phyloP scores from a whole-genome alignment of 2,113 vertebrate genomes.

The Planiliza haematocheilus region DNA sequence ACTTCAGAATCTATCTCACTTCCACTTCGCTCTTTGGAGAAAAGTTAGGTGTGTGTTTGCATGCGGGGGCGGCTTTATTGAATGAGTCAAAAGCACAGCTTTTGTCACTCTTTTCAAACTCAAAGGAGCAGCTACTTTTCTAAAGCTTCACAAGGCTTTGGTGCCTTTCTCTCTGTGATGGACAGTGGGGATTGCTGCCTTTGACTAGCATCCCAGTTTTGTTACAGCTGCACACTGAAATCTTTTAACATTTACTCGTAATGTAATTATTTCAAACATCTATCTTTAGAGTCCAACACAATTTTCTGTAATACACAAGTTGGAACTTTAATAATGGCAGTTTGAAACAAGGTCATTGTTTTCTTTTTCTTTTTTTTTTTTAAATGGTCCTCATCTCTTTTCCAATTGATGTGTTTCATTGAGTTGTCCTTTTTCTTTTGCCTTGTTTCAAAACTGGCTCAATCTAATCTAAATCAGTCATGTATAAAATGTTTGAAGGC shows the following conservation, averaged over 20 bases:
- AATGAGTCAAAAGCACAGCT: constrained; percentile 15
- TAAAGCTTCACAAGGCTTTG: constrained; percentile 34
- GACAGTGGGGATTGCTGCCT: neutral
- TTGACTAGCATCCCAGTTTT: constrained; percentile 23
- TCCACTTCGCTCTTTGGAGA: constrained; percentile 9
- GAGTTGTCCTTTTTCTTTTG: neutral
- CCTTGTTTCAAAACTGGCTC: neutral
- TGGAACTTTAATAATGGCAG: constrained; percentile 24
- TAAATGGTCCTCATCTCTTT: constrained; percentile 7
- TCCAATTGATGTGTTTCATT: constrained; percentile 17
- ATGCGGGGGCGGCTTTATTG: neutral
- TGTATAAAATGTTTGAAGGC: neutral
- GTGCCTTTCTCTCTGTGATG: constrained; percentile 10
- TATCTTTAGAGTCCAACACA: constrained; percentile 7
- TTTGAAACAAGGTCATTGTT: constrained; percentile 22
- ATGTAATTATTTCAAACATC: constrained; percentile 3
- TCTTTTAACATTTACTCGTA: neutral
- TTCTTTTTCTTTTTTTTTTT: neutral
- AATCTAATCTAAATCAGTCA: neutral
- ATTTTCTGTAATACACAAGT: constrained; percentile 3
- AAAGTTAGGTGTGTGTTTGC: neutral
- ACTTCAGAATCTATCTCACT: neutral
- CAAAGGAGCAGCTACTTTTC: constrained; percentile 8
- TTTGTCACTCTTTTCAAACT: constrained; percentile 19
- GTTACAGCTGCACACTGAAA: constrained; percentile 20